phyloP scores from a whole-genome alignment of 2,113 vertebrate species.

The Microtus oregoni region DNA sequence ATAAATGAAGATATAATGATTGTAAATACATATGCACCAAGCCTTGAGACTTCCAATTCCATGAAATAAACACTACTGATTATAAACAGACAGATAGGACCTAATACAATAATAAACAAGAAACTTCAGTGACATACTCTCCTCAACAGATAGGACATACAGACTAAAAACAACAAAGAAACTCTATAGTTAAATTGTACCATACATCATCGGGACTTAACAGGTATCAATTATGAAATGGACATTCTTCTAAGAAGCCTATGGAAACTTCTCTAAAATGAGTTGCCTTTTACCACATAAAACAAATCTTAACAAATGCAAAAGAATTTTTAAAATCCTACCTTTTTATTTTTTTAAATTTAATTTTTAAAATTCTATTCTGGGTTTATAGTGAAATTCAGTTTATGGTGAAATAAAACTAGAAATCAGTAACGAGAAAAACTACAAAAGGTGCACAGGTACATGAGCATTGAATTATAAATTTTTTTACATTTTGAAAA shows the following conservation, averaged over 20 bases:
- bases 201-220: not conserved
- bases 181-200: not conserved
- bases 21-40: not conserved
- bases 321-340: not conserved
- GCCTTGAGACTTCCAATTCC: not conserved
- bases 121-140: not conserved
- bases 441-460: not conserved
- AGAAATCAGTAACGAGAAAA: not conserved
- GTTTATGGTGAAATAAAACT: not conserved
- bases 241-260: not conserved
- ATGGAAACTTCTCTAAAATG: not conserved
- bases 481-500: not conserved
- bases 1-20: not conserved
- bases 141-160: not conserved
- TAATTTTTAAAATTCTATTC: too few relatives aligned
- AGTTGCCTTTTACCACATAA: not conserved
- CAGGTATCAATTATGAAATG: not conserved
- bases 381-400: not conserved
- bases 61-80: not conserved
- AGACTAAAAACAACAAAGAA: not conserved
- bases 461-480: not conserved
- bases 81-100: not conserved
- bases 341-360: too few relatives aligned
- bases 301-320: not conserved
- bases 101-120: not conserved